Evolutionary conservation across 1,140 invertebrate species (phyloP), one percentile per base, ranked within the genome.

Genomic region (Drosophila ananassae): DNA sequence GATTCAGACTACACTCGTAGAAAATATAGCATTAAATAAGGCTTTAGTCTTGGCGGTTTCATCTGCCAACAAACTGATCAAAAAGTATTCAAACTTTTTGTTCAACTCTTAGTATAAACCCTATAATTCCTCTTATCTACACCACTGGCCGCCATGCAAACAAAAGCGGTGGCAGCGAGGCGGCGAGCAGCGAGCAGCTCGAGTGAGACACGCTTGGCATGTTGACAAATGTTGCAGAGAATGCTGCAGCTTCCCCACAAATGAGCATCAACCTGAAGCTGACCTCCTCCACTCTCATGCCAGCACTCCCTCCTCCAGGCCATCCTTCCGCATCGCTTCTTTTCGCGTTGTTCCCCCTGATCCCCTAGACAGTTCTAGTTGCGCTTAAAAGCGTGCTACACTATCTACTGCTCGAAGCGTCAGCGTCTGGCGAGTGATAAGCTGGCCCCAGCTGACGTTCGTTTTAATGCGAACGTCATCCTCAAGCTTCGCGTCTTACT

Each of bases 151-250:
- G 25, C 39, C 51, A 47, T 10, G 8, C 34, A 48, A 51, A 71
- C 67, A 59, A 69, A 51, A 34, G 47, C 28, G 37, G n/a, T 51
- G 34, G 67, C 47, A 50, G 3, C 21, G n/a, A 58, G 22, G 22
- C 24, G 12, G 46, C 37, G 53, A 48, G 25, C 52, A 59, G n/a
- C n/a, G n/a, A n/a, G n/a, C n/a, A n/a, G 56, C 63, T 55, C 78
- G 64, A 78, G 60, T 67, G 71, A 73, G 62, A 89, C 85, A 82
- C 69, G 82, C 82, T 87, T 87, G 82, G 82, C 82, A 87, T 82
- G 82, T 87, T 87, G 83, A 89, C 82, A 87, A 87, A 87, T 89
- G 79, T 78, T 82, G 78, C 82, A 84, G 77, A 57, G 73, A 68
- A 41, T 53, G 34, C 52, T 34, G 66, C 78, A 60, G 68, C 81